Conservation (phyloP, 2,113 vertebrate genomes). For the Nematolebias whitei region DNA sequence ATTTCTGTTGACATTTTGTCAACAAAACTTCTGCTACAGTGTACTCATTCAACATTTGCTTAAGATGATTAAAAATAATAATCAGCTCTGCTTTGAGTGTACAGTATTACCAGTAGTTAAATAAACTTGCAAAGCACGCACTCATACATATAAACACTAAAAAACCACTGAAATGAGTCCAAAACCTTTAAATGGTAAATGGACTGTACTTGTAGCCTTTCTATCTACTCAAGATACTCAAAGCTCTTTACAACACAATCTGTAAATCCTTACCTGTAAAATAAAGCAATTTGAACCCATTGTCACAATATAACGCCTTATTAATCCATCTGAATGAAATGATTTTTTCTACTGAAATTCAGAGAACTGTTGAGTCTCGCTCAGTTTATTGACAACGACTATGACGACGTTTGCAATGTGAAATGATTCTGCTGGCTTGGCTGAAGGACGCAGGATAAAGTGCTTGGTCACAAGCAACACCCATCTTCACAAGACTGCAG, state of each 20-base stretch:
- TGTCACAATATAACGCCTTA: too few relatives aligned
- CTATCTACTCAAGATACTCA: too few relatives aligned
- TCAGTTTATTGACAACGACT: slow-evolving; percentile 10
- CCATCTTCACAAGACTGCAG: slow-evolving; percentile 39
- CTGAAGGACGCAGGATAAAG: slow-evolving; percentile 23
- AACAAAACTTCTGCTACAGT: background rate
- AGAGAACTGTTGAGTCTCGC: slow-evolving; percentile 1
- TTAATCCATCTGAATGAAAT: slow-evolving; percentile 7
- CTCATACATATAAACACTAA: too few relatives aligned
- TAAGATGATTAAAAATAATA: background rate
- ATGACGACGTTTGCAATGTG: background rate
- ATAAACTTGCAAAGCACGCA: background rate
- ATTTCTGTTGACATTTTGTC: background rate
- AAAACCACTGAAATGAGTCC: background rate
- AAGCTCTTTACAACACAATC: too few relatives aligned
- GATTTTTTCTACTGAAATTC: too few relatives aligned
- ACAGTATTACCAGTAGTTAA: too few relatives aligned
- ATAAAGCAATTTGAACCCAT: too few relatives aligned
- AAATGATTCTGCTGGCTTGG: slow-evolving; percentile 1
- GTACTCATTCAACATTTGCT: background rate
- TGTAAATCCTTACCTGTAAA: too few relatives aligned
- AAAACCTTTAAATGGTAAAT: too few relatives aligned
- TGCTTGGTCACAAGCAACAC: slow-evolving; percentile 24
- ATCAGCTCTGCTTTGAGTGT: slow-evolving; percentile 14
- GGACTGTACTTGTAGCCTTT: too few relatives aligned